Percentiles rank a stretch among this genome's conserved stretches.
phyloP scores from a whole-genome alignment of 2,888 invertebrate genomes.

The Steinernema carpocapsae region DNA sequence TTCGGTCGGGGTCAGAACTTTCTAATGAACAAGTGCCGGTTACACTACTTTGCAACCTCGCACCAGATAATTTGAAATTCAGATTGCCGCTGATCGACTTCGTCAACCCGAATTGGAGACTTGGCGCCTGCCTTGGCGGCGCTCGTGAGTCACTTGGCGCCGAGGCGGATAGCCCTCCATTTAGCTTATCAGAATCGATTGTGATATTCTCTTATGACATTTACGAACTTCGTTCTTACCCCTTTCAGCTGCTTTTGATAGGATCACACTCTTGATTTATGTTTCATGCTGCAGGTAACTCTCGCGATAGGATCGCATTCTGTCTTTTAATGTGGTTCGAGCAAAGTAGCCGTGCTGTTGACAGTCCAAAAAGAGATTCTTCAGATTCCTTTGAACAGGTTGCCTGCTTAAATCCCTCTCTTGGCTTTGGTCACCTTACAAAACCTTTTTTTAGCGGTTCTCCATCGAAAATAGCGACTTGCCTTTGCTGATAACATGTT shows the following conservation, averaged over 20 bases:
- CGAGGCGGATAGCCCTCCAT: neutral
- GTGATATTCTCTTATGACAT: neutral
- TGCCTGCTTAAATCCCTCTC: neutral
- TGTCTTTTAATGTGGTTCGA: neutral
- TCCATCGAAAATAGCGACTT: neutral
- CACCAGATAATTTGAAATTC: conserved; percentile 13
- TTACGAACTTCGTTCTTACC: neutral
- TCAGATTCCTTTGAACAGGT: neutral
- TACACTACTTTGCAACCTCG: neutral
- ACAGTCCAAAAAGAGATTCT: too few relatives aligned
- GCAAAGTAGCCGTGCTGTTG: too few relatives aligned
- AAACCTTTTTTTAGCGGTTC: neutral
- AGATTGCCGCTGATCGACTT: too few relatives aligned
- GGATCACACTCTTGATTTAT: conserved; percentile 5
- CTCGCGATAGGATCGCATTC: neutral
- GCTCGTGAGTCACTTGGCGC: conserved; percentile 15
- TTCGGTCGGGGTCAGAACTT: neutral
- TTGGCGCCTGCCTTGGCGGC: neutral
- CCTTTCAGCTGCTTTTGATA: neutral
- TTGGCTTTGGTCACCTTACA: neutral
- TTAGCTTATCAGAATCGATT: conserved; percentile 16
- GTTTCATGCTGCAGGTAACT: neutral
- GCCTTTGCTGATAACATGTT: conserved; percentile 11
- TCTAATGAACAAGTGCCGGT: neutral
- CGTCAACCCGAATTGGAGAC: neutral